These are phyloP conservation scores for Andrena minutula DNA, from an alignment of 2,888 invertebrate species.

Conservation along the genomic window DNA sequence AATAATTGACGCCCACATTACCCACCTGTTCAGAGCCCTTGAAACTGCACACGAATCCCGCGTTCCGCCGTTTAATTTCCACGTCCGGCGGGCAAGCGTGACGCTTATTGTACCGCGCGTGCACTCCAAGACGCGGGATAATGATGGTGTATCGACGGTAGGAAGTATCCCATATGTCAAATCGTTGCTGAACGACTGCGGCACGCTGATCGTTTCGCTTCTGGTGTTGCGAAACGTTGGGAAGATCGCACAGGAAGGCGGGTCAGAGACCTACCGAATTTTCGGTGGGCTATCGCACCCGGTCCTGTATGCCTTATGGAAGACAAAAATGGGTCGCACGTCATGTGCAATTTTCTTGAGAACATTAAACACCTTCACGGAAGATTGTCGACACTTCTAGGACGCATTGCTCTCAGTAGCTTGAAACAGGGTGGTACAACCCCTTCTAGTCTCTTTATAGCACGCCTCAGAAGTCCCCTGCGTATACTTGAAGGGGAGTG, in stretches of 20 bases:
- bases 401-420: no score
- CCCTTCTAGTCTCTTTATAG: no score
- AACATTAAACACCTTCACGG: neutral
- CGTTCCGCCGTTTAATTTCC: conserved; percentile 46
- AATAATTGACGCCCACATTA: conserved; percentile 10
- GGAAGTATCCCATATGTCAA: conserved; percentile 69
- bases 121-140: conserved; percentile 43
- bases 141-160: conserved; percentile 48
- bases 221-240: conserved; percentile 40
- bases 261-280: neutral
- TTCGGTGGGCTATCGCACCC: neutral
- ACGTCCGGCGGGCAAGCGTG: conserved; percentile 24
- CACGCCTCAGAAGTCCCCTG: neutral
- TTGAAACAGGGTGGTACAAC: no score
- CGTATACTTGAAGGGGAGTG: neutral
- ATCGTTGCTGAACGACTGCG: conserved; percentile 44
- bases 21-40: conserved; percentile 20
- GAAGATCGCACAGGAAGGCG: neutral
- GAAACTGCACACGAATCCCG: conserved; percentile 14
- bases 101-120: conserved; percentile 44
- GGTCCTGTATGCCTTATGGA: conserved; percentile 3
- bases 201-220: conserved; percentile 24
- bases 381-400: neutral
- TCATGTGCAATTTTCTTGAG: neutral
- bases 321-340: neutral